Conservation (phyloP, 1,140 invertebrate genomes). For the Tyrophagus putrescentiae region DNA sequence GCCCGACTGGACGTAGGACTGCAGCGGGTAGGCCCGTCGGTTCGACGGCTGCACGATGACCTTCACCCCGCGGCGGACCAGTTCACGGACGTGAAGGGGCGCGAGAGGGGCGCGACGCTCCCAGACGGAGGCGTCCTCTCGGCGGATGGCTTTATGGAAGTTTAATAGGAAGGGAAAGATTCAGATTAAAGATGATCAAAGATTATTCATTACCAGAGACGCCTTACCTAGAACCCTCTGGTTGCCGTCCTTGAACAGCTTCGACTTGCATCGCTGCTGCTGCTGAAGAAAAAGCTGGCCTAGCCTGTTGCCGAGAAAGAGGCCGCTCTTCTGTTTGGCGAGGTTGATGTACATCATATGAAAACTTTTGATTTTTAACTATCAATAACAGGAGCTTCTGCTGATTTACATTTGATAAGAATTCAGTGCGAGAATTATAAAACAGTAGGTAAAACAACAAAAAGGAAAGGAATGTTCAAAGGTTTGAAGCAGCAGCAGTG, state of each 20-base stretch:
- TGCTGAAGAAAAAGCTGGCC: no score
- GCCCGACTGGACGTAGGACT: constrained; percentile 73
- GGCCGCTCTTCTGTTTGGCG: no score
- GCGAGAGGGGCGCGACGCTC: constrained; percentile 86
- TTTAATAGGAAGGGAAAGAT: neutral
- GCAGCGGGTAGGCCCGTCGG: constrained; percentile 86
- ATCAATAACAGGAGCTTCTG: no score
- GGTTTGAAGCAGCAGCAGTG: no score
- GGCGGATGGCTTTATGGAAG: constrained; percentile 34
- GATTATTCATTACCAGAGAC: neutral
- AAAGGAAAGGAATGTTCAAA: no score
- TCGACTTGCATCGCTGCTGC: neutral
- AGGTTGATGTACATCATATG: no score
- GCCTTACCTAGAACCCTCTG: neutral
- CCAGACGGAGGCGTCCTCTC: constrained; percentile 96
- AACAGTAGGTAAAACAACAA: no score
- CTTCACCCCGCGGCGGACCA: constrained; percentile 71
- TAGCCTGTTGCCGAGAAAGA: no score
- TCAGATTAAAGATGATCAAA: neutral
- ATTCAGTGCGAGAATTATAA: no score
- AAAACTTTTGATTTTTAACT: no score
- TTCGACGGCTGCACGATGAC: constrained; percentile 97
- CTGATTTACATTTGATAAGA: no score
- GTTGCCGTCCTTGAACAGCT: neutral
- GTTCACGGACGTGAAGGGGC: constrained; percentile 70